Evolutionary conservation across 37 sponge, comb jelly and placozoan genomes (phyloP).

Genomic region (Cliona cf. orientalis): DNA sequence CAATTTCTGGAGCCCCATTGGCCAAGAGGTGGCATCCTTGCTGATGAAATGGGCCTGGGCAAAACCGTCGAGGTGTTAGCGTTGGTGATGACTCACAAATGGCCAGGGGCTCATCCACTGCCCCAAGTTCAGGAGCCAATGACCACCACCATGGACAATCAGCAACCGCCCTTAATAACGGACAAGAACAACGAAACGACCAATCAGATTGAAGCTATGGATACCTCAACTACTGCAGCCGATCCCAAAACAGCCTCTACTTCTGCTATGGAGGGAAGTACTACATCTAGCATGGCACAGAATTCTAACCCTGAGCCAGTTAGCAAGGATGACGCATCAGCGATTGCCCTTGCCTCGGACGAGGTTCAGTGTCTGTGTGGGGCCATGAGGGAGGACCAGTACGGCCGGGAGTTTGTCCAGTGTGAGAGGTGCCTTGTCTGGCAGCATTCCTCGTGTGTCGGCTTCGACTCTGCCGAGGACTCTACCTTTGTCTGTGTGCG

Average conservation of each 20-base stretch:
- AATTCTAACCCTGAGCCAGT: too few species aligned
- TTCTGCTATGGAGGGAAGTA: too few species aligned
- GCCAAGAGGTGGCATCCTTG: constrained; percentile 87
- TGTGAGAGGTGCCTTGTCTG: constrained; percentile 75
- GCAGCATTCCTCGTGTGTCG: constrained; percentile 73
- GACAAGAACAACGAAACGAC: too few species aligned
- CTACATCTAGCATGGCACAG: too few species aligned
- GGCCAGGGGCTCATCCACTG: constrained; percentile 31
- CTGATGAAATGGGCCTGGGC: constrained; percentile 99
- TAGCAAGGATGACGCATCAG: not conserved
- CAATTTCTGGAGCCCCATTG: not conserved
- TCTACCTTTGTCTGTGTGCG: constrained; percentile 38
- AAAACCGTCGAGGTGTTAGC: constrained; percentile 96
- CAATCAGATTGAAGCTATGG: too few species aligned
- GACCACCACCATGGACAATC: too few species aligned
- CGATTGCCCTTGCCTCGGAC: not conserved
- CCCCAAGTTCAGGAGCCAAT: too few species aligned
- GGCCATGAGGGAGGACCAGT: constrained; percentile 14
- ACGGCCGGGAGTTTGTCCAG: constrained; percentile 49
- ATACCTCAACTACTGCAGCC: too few species aligned
- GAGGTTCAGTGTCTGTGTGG: constrained; percentile 71
- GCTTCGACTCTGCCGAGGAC: constrained; percentile 6
- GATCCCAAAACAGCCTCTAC: too few species aligned
- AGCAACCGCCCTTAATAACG: too few species aligned
- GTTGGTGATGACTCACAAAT: constrained; percentile 64